Base-by-base conservation (phyloP, 30 jellyfish, hydroid and myxozoan genomes). In the Chironex yamaguchii region DNA sequence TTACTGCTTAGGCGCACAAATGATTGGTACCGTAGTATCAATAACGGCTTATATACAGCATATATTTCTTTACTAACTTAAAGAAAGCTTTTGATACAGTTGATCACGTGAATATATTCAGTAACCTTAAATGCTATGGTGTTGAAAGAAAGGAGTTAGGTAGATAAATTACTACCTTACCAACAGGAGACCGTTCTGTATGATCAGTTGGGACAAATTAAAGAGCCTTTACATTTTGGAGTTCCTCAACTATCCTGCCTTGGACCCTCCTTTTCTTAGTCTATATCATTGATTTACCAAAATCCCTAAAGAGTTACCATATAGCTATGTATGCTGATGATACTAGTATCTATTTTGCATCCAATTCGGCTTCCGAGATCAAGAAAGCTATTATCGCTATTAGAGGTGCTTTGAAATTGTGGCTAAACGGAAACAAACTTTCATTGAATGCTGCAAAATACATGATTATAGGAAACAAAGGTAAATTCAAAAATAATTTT, bases 51-150 rank as follows among this genome's bases (percentile, higher is more conserved):
- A 27, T 78, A 78, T 48, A 52, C 82, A 34, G 90, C 82, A 50
- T 67, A 79, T 51, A 52, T 78, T n/a, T n/a, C 90, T 78, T 20
- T 62, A 78, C 63, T 62, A 69, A 78, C 35, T 69, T 78, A 31
- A 78, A 78, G 78, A 52, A 78, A 36, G 90, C 82, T 69, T 78
- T 78, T 65, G 90, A 78, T 50, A 78, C 82, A 31, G 90, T 58
- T 26, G 51, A 63, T 51, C 77, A 26, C 31, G 50, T 3, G 28
- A 24, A 26, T 63, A 48, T 63, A 63, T 78, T 24, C 81, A 78
- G n/a, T 52, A 78, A 78, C 33, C 81, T 78, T 48, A 65, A 52
- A 4, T 78, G 63, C 76, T 34, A 78, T 58, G 90, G 90, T 65
- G 83, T 78, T 36, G 42, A 78, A 78, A 81, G 90, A 29, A 78